Conservation (phyloP, 2,113 vertebrate species). For the Trichomycterus rosablanca region DNA sequence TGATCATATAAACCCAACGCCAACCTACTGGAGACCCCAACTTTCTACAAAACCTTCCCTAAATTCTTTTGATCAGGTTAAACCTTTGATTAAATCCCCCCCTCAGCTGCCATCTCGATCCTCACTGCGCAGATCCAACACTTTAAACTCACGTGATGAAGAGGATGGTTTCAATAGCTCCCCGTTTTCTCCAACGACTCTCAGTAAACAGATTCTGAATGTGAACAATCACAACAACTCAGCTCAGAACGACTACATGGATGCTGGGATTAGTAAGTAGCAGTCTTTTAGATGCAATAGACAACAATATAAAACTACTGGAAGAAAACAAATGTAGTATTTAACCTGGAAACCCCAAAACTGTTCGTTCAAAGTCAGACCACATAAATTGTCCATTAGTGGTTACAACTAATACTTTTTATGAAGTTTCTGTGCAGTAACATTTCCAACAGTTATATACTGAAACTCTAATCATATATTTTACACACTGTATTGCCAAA, state of each 20-base stretch:
- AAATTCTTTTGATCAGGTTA: slow-evolving; percentile 42
- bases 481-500: too few relatives aligned
- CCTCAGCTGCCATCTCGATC: slow-evolving; percentile 50
- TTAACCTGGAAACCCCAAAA: too few relatives aligned
- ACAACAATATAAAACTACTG: too few relatives aligned
- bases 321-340: too few relatives aligned
- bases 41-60: slow-evolving; percentile 62
- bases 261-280: slow-evolving; percentile 49
- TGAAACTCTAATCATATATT: too few relatives aligned
- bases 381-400: too few relatives aligned
- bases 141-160: slow-evolving; percentile 58
- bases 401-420: too few relatives aligned
- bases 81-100: slow-evolving; percentile 40
- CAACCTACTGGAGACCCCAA: slow-evolving; percentile 66
- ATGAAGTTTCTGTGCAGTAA: too few relatives aligned
- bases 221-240: slow-evolving; percentile 63
- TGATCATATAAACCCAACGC: slow-evolving; percentile 34
- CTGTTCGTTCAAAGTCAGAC: too few relatives aligned
- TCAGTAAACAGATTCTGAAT: slow-evolving; percentile 54
- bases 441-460: too few relatives aligned
- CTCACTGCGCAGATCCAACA: slow-evolving; percentile 63
- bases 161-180: slow-evolving; percentile 9
- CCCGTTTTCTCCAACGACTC: slow-evolving; percentile 25
- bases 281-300: too few relatives aligned
- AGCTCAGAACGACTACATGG: slow-evolving; percentile 22